These are phyloP conservation scores for Radopholus similis DNA, from an alignment of 1,140 invertebrate genomes.

Conservation along the genomic window DNA sequence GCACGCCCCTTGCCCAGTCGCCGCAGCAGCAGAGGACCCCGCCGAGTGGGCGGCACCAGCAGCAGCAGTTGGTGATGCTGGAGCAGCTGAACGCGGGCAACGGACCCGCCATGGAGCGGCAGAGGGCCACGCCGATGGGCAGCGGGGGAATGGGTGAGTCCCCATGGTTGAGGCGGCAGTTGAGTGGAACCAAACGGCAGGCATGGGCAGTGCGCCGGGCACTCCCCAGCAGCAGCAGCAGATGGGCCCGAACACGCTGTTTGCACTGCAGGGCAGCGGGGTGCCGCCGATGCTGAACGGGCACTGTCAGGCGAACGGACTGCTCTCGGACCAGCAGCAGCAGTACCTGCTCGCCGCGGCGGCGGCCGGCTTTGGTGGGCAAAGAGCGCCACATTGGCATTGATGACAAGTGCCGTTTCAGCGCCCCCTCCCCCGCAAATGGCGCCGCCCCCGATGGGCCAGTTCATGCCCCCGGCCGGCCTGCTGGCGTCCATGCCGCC, in stretches of 20 bases:
- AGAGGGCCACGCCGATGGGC: constrained; percentile 4
- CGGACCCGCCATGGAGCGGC: too few species aligned
- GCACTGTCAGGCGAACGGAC: background rate
- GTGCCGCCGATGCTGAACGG: background rate
- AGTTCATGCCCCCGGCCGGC: background rate
- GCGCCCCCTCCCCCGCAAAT: background rate
- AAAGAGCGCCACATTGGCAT: background rate
- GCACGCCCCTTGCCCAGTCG: background rate
- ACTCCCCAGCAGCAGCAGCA: background rate
- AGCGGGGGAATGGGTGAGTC: background rate
- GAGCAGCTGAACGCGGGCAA: background rate
- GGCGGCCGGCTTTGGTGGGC: background rate
- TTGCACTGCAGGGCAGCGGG: background rate
- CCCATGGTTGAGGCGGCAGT: background rate
- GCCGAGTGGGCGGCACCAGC: background rate
- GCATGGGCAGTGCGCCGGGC: background rate
- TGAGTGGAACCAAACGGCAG: too few species aligned
- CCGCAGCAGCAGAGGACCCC: background rate
- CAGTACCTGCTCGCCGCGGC: background rate
- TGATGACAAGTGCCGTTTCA: too few species aligned
- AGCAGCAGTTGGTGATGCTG: background rate
- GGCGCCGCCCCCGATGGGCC: background rate
- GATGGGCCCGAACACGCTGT: background rate
- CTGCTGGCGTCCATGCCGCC: background rate
- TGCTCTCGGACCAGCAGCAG: background rate